phyloP scores from a whole-genome alignment of 92 coral and sea anemone genomes.

The Bergia sp. region DNA sequence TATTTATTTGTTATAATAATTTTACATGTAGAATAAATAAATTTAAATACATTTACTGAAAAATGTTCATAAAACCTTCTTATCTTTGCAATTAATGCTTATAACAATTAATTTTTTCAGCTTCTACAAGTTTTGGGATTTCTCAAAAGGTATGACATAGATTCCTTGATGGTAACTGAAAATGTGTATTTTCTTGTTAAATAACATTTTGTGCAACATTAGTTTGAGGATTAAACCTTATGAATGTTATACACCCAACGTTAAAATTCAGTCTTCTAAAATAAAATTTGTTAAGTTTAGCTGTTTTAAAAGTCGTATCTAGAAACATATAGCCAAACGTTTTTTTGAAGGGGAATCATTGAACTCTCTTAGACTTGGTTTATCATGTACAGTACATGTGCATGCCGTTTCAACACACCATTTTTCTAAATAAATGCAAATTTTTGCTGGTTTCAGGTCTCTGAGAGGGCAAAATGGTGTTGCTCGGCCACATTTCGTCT shows the following conservation, averaged over 20 bases:
- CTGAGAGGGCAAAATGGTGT: too few relatives aligned
- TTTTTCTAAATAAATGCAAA: too few relatives aligned
- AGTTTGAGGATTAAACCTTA: too few relatives aligned
- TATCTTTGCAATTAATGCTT: not conserved
- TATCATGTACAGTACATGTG: too few relatives aligned
- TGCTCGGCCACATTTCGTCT: too few relatives aligned
- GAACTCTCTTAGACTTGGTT: not conserved
- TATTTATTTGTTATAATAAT: too few relatives aligned
- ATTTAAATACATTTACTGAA: too few relatives aligned
- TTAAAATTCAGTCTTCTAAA: not conserved
- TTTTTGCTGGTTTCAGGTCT: too few relatives aligned
- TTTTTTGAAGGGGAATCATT: not conserved
- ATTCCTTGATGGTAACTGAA: not conserved
- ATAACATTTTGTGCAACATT: not conserved
- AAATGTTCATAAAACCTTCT: not conserved
- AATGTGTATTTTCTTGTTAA: not conserved
- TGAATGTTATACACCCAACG: too few relatives aligned
- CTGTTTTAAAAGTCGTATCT: not conserved
- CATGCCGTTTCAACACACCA: too few relatives aligned
- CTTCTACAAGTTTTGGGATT: constrained; percentile 74
- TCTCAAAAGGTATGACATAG: constrained; percentile 60
- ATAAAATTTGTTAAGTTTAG: too few relatives aligned
- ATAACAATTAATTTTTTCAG: constrained; percentile 41
- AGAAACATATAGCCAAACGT: not conserved
- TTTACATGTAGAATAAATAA: too few relatives aligned